These are phyloP conservation scores for Heterodera filipjevi DNA, from an alignment of 2,888 invertebrate genomes.

Conservation along the genomic window DNA sequence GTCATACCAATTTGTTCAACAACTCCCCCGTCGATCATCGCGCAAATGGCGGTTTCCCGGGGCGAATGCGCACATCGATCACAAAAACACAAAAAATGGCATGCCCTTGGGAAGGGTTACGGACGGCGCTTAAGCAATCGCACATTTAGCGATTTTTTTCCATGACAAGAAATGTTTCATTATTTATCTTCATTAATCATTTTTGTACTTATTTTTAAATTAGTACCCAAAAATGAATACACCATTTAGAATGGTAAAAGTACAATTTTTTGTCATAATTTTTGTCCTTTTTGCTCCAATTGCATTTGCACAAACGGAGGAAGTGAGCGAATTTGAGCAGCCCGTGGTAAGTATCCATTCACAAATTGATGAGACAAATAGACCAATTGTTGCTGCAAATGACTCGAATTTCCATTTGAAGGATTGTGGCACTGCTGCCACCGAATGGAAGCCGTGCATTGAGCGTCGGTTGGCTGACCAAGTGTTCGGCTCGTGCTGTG, in stretches of 20 bases:
- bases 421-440: constrained; percentile 60
- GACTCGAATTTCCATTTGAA: constrained; percentile 33
- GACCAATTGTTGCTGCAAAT: background rate
- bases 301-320: constrained; percentile 9
- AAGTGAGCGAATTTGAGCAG: constrained; percentile 47
- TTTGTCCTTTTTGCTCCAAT: background rate
- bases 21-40: background rate
- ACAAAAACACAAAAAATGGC: background rate
- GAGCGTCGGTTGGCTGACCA: constrained; percentile 63
- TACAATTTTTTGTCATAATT: background rate
- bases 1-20: constrained; percentile 10
- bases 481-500: constrained; percentile 62
- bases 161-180: background rate
- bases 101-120: background rate
- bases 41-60: constrained; percentile 2
- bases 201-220: too few relatives aligned
- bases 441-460: constrained; percentile 64
- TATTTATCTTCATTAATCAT: background rate
- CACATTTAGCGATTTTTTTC: background rate
- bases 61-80: constrained; percentile 9
- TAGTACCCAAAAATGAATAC: background rate
- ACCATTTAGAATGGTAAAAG: background rate
- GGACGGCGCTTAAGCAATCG: background rate
- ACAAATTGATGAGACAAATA: too few relatives aligned
- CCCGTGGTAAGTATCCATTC: constrained; percentile 37